These are phyloP conservation scores for Melanocharis versteri DNA, from an alignment of 2,113 vertebrate genomes.

Conservation along the genomic window DNA sequence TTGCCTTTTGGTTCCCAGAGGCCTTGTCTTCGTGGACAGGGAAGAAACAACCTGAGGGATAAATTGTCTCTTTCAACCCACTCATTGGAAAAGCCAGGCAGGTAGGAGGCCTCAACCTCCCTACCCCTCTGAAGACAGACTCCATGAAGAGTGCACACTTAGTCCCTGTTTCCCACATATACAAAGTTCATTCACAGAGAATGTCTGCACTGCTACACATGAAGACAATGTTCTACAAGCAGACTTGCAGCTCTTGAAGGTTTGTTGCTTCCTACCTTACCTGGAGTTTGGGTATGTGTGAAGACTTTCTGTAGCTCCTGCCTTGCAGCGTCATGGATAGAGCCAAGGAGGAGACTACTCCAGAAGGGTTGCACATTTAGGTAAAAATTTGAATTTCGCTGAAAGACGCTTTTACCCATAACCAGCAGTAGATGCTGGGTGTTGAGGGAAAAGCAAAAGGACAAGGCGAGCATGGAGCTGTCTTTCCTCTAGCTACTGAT, in stretches of 20 bases:
- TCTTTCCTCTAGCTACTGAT: not conserved
- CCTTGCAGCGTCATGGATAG: not conserved
- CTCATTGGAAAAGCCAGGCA: not conserved
- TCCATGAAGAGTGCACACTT: not conserved
- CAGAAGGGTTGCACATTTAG: not conserved
- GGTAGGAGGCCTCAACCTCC: accelerated
- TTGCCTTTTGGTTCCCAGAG: not conserved
- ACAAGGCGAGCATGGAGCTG: not conserved
- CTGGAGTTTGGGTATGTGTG: not conserved
- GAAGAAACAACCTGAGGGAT: not conserved
- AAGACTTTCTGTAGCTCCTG: not conserved
- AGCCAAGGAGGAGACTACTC: not conserved
- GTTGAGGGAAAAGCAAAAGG: not conserved
- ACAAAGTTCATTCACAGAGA: not conserved
- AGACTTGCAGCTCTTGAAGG: not conserved
- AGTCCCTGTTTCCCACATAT: accelerated
- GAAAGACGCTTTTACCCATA: not conserved
- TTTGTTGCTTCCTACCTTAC: not conserved
- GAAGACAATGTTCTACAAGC: not conserved
- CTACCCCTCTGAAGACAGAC: not conserved
- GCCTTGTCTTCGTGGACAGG: not conserved
- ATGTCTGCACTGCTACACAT: not conserved
- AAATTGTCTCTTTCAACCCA: not conserved
- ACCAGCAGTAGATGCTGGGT: not conserved
- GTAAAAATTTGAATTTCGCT: not conserved